Evolutionary conservation across 2,113 vertebrate species (phyloP).

Genomic region (Sula dactylatra): DNA sequence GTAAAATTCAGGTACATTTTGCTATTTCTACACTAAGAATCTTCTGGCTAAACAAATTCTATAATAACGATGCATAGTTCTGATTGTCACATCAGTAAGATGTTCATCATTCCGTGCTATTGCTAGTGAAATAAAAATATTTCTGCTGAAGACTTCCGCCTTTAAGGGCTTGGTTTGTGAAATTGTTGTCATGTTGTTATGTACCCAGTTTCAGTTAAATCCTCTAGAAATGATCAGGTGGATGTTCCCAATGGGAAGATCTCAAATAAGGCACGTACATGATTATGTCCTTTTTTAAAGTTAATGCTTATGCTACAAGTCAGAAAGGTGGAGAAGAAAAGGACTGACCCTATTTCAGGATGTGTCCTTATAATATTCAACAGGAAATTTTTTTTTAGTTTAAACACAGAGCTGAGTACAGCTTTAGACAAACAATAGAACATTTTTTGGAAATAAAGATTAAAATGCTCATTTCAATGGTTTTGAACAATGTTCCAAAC

Average conservation of each 20-base stretch:
- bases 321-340: not conserved
- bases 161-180: not conserved
- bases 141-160: not conserved
- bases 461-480: not conserved
- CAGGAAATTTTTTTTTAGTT: not conserved
- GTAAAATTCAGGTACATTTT: constrained; percentile 87
- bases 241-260: not conserved
- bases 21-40: not conserved
- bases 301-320: not conserved
- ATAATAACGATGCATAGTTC: not conserved
- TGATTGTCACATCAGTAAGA: not conserved
- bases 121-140: not conserved
- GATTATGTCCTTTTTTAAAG: not conserved
- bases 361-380: not conserved
- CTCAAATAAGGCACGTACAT: not conserved
- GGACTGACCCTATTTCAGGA: not conserved
- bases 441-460: not conserved
- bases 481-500: not conserved
- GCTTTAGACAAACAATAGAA: not conserved
- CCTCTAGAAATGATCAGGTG: not conserved
- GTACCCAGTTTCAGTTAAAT: not conserved
- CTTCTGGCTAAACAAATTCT: not conserved
- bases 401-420: not conserved
- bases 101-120: not conserved
- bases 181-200: not conserved